Evolutionary conservation across 2,888 invertebrate species (phyloP).

Genomic region (Scaptomyza caliginosa): DNA sequence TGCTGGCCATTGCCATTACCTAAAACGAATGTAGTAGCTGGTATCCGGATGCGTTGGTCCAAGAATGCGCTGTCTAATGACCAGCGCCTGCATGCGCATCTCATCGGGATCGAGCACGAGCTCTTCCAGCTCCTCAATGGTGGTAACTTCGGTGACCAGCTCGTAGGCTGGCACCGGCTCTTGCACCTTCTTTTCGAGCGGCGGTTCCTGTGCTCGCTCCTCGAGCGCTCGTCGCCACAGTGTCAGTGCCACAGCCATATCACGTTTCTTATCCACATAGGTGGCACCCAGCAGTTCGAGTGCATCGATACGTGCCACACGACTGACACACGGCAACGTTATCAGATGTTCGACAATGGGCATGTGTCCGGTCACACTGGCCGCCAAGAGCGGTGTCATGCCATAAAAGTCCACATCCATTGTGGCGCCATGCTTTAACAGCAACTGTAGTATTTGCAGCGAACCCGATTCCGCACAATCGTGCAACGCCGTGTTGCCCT

Average conservation of each 20-base stretch:
- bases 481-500: constrained; percentile 97
- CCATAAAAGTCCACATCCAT: constrained; percentile 98
- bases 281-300: constrained; percentile 96
- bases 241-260: constrained; percentile 94
- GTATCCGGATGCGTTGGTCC: constrained; percentile 98
- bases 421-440: constrained; percentile 93
- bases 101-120: constrained; percentile 96
- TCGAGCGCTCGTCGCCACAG: constrained; percentile 97
- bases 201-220: constrained; percentile 88
- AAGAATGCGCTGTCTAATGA: constrained; percentile 95
- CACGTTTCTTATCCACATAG: constrained; percentile 97
- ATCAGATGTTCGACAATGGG: constrained; percentile 97
- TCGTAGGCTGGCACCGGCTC: constrained; percentile 94
- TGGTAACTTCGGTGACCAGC: constrained; percentile 92
- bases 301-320: constrained; percentile 93
- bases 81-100: constrained; percentile 97
- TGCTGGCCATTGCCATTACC: constrained; percentile 60
- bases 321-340: constrained; percentile 88
- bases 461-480: constrained; percentile 99
- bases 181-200: constrained; percentile 90
- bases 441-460: constrained; percentile 94
- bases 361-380: constrained; percentile 95
- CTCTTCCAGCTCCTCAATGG: constrained; percentile 91
- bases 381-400: constrained; percentile 97
- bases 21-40: constrained; percentile 96